These are phyloP conservation scores for Pachycephus smyrnensis DNA, from an alignment of 2,888 invertebrate genomes.

Conservation along the genomic window DNA sequence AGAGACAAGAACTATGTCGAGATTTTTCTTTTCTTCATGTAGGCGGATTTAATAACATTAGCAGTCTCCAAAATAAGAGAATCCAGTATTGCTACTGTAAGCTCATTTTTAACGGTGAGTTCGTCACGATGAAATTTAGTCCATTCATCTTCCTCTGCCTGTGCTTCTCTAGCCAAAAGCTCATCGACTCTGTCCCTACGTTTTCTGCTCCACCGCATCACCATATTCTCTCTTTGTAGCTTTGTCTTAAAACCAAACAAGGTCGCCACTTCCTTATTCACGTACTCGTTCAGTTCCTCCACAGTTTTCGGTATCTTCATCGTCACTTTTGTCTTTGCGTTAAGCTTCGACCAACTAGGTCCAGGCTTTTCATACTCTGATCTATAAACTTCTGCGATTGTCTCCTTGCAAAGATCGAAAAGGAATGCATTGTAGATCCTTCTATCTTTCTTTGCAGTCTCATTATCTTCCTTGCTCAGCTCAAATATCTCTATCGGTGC, in stretches of 20 bases:
- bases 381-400: slow-evolving; percentile 69
- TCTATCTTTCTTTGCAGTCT: slow-evolving; percentile 51
- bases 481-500: slow-evolving; percentile 58
- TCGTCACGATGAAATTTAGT: slow-evolving; percentile 80
- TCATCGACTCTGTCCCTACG: slow-evolving; percentile 80
- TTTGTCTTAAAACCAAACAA: slow-evolving; percentile 70
- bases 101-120: slow-evolving; percentile 74
- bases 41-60: slow-evolving; percentile 57
- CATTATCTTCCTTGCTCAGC: slow-evolving; percentile 52
- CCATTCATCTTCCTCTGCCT: slow-evolving; percentile 80
- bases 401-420: slow-evolving; percentile 75
- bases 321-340: slow-evolving; percentile 64
- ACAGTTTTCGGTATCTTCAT: slow-evolving; percentile 68
- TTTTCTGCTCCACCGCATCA: slow-evolving; percentile 74
- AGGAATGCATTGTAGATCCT: slow-evolving; percentile 71
- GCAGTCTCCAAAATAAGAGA: slow-evolving; percentile 58
- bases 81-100: slow-evolving; percentile 66
- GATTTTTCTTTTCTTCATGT: slow-evolving; percentile 56
- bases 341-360: slow-evolving; percentile 70
- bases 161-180: slow-evolving; percentile 77
- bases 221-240: slow-evolving; percentile 70
- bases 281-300: slow-evolving; percentile 68
- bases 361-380: slow-evolving; percentile 65
- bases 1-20: slow-evolving; percentile 18
- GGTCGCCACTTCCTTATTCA: slow-evolving; percentile 69